A percentile compares a stretch with the other conserved stretches of the same genome.
Evolutionary conservation across 1,140 invertebrate species (phyloP).

Genomic region (Mycetomoellerius zeteki): DNA sequence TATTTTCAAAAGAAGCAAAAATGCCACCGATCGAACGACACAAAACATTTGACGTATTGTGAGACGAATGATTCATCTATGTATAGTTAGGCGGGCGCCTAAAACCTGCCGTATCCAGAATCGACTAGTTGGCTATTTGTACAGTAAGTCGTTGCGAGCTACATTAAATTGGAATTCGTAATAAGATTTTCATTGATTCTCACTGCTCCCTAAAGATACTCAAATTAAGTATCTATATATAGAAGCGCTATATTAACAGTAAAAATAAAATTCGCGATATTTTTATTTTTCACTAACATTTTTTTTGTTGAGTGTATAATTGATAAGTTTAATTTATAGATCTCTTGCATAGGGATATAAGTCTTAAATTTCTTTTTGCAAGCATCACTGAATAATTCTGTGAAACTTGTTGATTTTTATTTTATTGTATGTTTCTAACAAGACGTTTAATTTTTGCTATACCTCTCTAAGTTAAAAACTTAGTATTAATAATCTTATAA

Average conservation of each 20-base stretch:
- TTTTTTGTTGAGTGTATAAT: background rate
- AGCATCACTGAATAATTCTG: background rate
- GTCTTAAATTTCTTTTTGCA: background rate
- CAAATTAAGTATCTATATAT: background rate
- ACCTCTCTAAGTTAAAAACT: background rate
- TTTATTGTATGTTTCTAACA: background rate
- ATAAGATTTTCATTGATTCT: background rate
- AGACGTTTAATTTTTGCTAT: background rate
- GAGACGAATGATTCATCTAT: slow-evolving; percentile 14
- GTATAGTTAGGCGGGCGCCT: background rate
- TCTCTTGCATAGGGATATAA: background rate
- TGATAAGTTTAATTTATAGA: background rate
- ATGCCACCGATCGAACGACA: background rate
- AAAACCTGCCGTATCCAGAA: slow-evolving; percentile 59
- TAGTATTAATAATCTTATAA: background rate
- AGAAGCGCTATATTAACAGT: background rate
- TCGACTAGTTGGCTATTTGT: slow-evolving; percentile 38
- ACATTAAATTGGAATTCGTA: background rate
- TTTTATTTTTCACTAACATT: background rate
- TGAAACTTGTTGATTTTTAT: background rate
- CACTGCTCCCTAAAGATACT: background rate
- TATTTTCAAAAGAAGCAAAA: slow-evolving; percentile 10
- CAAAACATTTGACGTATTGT: background rate
- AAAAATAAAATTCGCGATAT: slow-evolving; percentile 2
- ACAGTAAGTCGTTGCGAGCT: background rate